phyloP scores from a whole-genome alignment of 2,888 invertebrate genomes.

The Phortica okadai region DNA sequence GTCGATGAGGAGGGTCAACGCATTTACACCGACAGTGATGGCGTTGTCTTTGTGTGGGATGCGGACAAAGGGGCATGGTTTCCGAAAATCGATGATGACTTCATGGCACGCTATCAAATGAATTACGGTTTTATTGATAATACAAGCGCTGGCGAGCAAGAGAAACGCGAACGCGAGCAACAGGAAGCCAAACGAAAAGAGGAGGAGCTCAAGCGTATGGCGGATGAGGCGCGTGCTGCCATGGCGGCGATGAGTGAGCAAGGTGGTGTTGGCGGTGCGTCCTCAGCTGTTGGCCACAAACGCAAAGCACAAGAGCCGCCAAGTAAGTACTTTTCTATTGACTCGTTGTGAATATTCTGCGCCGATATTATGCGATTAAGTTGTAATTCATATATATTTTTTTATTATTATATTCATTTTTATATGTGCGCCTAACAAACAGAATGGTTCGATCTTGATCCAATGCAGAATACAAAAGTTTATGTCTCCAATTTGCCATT shows the following conservation, averaged over 20 bases:
- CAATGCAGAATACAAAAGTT: constrained; percentile 93
- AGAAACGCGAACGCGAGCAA: constrained; percentile 57
- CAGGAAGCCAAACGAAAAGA: constrained; percentile 60
- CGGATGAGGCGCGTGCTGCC: constrained; percentile 65
- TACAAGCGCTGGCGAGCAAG: constrained; percentile 63
- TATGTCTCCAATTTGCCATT: constrained; percentile 95
- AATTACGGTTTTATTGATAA: constrained; percentile 91
- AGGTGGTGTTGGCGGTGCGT: constrained; percentile 35
- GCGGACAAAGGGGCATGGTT: constrained; percentile 94
- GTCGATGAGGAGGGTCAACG: constrained; percentile 88
- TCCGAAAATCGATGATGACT: constrained; percentile 97
- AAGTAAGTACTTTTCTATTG: constrained; percentile 60
- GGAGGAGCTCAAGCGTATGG: constrained; percentile 63
- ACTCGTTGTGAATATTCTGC: neutral
- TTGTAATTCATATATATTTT: constrained; percentile 15
- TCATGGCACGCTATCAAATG: constrained; percentile 97
- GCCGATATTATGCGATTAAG: neutral
- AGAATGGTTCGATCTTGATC: constrained; percentile 95
- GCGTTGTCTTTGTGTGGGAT: constrained; percentile 95
- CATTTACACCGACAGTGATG: constrained; percentile 90
- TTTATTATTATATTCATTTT: constrained; percentile 38
- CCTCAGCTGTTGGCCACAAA: constrained; percentile 70
- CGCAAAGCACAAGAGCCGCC: constrained; percentile 79
- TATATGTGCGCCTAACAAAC: constrained; percentile 53
- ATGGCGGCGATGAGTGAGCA: constrained; percentile 50